These are phyloP conservation scores for Cremastobaeus sp. DNA, from an alignment of 2,888 invertebrate genomes.

Conservation along the genomic window DNA sequence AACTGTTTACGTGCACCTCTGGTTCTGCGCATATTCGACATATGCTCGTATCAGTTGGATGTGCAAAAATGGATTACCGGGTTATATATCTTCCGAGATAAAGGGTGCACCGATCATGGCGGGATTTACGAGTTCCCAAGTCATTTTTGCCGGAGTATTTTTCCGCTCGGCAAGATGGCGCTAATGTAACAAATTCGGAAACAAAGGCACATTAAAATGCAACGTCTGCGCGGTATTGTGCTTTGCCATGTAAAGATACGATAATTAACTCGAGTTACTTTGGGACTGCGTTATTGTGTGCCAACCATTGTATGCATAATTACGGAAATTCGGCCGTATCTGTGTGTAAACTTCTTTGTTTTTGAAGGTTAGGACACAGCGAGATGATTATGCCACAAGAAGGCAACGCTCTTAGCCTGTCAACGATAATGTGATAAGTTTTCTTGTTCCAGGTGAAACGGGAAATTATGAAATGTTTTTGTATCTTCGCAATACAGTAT, in stretches of 20 bases:
- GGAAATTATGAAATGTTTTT: too few species aligned
- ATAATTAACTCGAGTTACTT: slow-evolving; percentile 14
- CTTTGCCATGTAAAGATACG: slow-evolving; percentile 6
- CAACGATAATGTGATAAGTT: too few species aligned
- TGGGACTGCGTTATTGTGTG: slow-evolving; percentile 16
- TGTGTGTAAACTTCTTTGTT: slow-evolving; percentile 12
- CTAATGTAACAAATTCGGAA: slow-evolving; percentile 68
- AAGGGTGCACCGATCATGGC: slow-evolving; percentile 32
- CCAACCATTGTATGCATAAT: not conserved
- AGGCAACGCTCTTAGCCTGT: too few species aligned
- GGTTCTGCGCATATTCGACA: slow-evolving; percentile 34
- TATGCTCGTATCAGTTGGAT: slow-evolving; percentile 40
- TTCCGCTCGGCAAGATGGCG: slow-evolving; percentile 70
- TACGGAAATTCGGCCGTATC: not conserved
- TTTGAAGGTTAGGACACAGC: not conserved
- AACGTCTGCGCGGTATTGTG: slow-evolving; percentile 13
- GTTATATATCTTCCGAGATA: slow-evolving; percentile 38
- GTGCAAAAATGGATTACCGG: slow-evolving; percentile 46
- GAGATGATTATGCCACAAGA: not conserved
- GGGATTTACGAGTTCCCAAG: slow-evolving; percentile 31
- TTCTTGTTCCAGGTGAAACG: too few species aligned
- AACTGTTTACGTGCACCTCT: slow-evolving; percentile 26
- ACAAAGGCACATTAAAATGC: slow-evolving; percentile 39
- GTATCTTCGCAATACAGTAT: too few species aligned
- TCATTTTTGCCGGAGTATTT: slow-evolving; percentile 60